These are phyloP conservation scores for Dinomys branickii DNA, from an alignment of 2,113 vertebrate genomes.

Conservation along the genomic window DNA sequence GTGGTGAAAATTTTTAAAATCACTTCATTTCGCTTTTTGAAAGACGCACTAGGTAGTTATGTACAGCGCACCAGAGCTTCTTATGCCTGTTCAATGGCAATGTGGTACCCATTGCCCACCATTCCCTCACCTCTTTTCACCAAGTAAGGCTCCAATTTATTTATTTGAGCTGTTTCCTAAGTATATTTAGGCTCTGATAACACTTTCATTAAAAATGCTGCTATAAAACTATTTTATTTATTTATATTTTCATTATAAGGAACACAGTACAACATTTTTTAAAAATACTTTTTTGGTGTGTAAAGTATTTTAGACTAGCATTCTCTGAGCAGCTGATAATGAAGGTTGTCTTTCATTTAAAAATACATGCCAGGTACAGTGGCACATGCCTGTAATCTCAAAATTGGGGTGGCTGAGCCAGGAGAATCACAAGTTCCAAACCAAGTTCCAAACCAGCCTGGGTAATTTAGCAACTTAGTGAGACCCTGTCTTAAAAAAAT, in stretches of 20 bases:
- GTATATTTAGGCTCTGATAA: background rate
- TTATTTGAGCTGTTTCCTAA: background rate
- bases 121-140: background rate
- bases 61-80: background rate
- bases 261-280: slow-evolving; percentile 1
- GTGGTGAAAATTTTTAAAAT: background rate
- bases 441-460: background rate
- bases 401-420: background rate
- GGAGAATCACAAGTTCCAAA: background rate
- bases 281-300: slow-evolving; percentile 1
- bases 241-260: slow-evolving; percentile 63
- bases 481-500: background rate
- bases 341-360: slow-evolving; percentile 46
- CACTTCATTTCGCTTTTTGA: background rate
- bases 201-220: slow-evolving; percentile 12
- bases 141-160: background rate
- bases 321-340: slow-evolving; percentile 12
- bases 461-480: background rate
- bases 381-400: background rate
- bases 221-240: slow-evolving; percentile 41
- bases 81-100: background rate
- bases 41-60: background rate
- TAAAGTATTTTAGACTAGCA: slow-evolving; percentile 28
- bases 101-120: background rate
- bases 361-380: background rate